Conservation (phyloP, 2,797 vertebrate genomes). For the Eidolon dupreanum region DNA sequence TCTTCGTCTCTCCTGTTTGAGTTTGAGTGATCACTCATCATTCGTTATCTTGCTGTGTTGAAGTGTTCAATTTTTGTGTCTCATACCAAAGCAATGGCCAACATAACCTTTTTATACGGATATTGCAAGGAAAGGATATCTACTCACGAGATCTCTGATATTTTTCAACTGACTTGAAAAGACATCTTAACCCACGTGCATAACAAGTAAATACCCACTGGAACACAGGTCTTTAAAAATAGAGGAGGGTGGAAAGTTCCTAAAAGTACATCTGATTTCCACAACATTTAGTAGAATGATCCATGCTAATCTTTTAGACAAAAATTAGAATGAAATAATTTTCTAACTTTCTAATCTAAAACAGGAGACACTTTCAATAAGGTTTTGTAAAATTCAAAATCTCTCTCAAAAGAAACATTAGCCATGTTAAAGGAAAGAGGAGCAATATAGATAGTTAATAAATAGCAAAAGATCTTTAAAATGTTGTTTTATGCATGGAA, state of each 20-base stretch:
- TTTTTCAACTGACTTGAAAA: slow-evolving; percentile 11
- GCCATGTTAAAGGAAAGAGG: neutral
- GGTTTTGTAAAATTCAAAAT: neutral
- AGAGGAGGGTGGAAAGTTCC: neutral
- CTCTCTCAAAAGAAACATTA: neutral
- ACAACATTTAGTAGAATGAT: neutral
- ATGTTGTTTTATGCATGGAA: neutral
- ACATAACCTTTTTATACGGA: neutral
- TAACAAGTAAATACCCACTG: neutral
- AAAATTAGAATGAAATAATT: neutral
- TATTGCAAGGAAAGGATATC: neutral
- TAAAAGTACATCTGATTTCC: neutral
- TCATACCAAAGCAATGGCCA: neutral
- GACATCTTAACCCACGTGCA: neutral
- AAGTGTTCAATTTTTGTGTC: slow-evolving; percentile 3
- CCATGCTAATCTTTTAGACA: neutral
- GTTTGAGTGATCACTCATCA: neutral
- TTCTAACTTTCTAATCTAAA: slow-evolving; percentile 13
- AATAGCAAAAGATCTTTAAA: neutral
- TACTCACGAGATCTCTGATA: neutral
- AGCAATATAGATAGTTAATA: neutral
- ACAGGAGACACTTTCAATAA: neutral
- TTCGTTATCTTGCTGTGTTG: neutral
- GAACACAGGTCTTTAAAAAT: neutral
- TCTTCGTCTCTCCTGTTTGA: neutral